These are phyloP conservation scores for Cheilinus undulatus DNA, from an alignment of 2,113 vertebrate genomes.

Conservation along the genomic window DNA sequence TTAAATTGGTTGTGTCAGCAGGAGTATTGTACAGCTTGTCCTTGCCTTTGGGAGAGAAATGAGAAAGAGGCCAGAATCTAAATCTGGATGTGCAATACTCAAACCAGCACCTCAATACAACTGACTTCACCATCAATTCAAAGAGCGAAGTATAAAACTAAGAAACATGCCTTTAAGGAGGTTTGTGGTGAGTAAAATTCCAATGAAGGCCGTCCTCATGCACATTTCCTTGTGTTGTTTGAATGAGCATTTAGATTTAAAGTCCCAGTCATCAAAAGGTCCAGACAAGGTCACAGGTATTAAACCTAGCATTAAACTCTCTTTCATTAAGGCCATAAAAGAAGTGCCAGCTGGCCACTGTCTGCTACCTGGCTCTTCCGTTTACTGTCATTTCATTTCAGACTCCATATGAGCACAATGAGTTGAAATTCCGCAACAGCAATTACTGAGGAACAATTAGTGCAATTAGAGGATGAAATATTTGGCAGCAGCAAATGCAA, in stretches of 20 bases:
- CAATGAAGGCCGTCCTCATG: background rate
- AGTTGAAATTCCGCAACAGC: conserved; percentile 22
- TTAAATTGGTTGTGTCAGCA: conserved; percentile 1
- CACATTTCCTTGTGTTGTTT: background rate
- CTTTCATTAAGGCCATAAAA: conserved; percentile 32
- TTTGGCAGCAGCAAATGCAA: conserved; percentile 7
- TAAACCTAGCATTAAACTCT: conserved; percentile 16
- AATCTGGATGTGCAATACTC: background rate
- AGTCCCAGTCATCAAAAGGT: background rate
- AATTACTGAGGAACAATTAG: conserved; percentile 38
- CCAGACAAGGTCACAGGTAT: conserved; percentile 19
- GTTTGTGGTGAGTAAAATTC: background rate
- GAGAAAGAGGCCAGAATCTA: conserved; percentile 8
- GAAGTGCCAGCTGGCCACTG: conserved; percentile 35
- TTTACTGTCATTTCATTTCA: conserved; percentile 31
- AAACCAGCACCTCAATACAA: background rate
- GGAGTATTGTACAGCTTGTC: background rate
- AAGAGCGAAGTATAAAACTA: background rate
- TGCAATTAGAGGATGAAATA: conserved; percentile 36
- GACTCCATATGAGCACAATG: conserved; percentile 36
- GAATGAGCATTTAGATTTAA: conserved; percentile 2
- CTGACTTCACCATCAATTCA: conserved; percentile 26
- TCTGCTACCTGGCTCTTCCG: conserved; percentile 31
- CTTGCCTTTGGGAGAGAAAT: background rate
- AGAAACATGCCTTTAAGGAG: background rate